These are phyloP conservation scores for Alligator sinensis DNA, from an alignment of 2,113 vertebrate genomes.

Conservation along the genomic window DNA sequence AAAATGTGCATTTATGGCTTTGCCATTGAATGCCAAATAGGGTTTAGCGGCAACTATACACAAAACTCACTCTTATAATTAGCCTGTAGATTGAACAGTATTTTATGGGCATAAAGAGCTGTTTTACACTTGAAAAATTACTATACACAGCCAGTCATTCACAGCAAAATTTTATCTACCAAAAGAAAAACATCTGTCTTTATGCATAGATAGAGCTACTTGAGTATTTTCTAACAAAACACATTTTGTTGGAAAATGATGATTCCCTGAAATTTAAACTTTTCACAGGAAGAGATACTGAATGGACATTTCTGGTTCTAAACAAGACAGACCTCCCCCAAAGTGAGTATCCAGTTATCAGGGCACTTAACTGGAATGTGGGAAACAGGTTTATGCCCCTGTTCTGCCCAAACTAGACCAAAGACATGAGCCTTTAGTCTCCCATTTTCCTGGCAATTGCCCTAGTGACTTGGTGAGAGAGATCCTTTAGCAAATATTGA, in stretches of 20 bases:
- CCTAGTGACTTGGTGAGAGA: too few relatives aligned
- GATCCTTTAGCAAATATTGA: too few relatives aligned
- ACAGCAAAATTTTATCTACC: neutral
- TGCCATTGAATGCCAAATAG: constrained; percentile 28
- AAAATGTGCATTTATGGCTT: neutral
- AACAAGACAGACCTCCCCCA: too few relatives aligned
- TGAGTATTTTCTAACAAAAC: neutral
- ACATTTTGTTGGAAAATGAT: neutral
- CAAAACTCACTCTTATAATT: neutral
- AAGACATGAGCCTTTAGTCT: too few relatives aligned
- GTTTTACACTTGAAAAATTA: rapidly evolving
- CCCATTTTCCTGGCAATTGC: too few relatives aligned
- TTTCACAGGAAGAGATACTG: neutral
- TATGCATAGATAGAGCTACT: neutral
- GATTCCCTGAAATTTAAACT: neutral
- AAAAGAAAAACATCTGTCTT: neutral
- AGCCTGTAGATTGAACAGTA: neutral
- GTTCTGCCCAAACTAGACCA: too few relatives aligned
- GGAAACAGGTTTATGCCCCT: too few relatives aligned
- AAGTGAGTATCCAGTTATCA: too few relatives aligned
- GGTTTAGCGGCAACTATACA: constrained; percentile 34
- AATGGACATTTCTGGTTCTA: too few relatives aligned
- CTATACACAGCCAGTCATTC: neutral
- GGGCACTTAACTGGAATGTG: too few relatives aligned
- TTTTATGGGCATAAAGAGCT: neutral